phyloP scores from a whole-genome alignment of 2,888 invertebrate species.

The Zeuzera pyrina region DNA sequence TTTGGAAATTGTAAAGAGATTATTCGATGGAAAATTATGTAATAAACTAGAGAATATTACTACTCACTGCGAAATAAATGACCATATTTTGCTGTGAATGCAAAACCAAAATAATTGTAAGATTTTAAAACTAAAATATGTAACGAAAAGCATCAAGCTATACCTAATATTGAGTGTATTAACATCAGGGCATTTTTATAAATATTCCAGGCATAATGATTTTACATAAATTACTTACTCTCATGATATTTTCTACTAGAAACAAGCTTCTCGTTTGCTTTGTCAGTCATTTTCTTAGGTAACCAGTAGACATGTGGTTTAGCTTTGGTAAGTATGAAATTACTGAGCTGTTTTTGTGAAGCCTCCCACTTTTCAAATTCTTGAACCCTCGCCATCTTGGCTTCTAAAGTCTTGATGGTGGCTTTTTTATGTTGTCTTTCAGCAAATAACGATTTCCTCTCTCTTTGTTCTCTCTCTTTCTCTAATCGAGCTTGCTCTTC shows the following conservation, averaged over 20 bases:
- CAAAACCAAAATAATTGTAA: background rate
- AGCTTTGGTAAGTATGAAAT: constrained; percentile 90
- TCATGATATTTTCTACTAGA: constrained; percentile 76
- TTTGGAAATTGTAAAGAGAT: too few relatives aligned
- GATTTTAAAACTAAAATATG: too few relatives aligned
- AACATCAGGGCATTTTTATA: too few relatives aligned
- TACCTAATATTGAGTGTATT: too few relatives aligned
- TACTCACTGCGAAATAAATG: constrained; percentile 52
- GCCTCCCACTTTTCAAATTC: constrained; percentile 92
- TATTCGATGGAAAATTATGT: too few relatives aligned
- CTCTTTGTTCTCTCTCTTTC: constrained; percentile 85
- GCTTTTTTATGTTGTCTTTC: constrained; percentile 90
- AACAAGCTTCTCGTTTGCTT: constrained; percentile 77
- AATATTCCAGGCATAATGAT: too few relatives aligned
- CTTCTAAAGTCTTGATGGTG: constrained; percentile 90
- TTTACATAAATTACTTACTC: constrained; percentile 61
- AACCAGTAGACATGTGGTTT: constrained; percentile 91
- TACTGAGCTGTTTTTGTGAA: constrained; percentile 79
- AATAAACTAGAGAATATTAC: constrained; percentile 6
- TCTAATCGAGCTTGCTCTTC: constrained; percentile 93
- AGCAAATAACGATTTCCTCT: constrained; percentile 87
- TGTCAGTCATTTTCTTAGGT: constrained; percentile 84
- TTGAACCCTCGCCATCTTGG: constrained; percentile 89
- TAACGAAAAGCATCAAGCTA: too few relatives aligned
- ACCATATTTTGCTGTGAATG: constrained; percentile 48